Percentiles rank a stretch among this genome's conserved stretches.
phyloP scores from a whole-genome alignment of 2,888 invertebrate species.

The Dasysyrphus albostriatus region DNA sequence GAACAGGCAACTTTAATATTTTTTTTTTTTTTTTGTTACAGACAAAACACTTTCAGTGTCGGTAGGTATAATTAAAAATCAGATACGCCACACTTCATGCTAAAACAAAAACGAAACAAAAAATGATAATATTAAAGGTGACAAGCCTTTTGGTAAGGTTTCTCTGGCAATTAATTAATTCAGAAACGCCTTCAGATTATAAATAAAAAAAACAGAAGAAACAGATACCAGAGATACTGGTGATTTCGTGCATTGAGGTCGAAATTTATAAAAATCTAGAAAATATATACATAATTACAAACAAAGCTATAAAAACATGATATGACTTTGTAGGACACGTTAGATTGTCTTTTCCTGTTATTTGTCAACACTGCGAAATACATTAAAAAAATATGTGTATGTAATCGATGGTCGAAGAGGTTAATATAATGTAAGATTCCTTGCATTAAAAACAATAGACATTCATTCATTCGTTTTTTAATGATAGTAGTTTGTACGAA shows the following conservation, averaged over 20 bases:
- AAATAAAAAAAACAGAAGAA: neutral
- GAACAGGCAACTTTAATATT: constrained; percentile 37
- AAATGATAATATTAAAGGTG: constrained; percentile 48
- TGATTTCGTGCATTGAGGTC: constrained; percentile 67
- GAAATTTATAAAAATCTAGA: constrained; percentile 57
- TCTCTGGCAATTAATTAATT: constrained; percentile 59
- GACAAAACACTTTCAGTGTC: constrained; percentile 25
- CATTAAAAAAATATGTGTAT: neutral
- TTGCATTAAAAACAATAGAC: no score
- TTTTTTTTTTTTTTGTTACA: neutral
- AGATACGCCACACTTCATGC: constrained; percentile 28
- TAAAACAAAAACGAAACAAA: neutral
- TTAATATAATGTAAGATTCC: no score
- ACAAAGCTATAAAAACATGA: neutral
- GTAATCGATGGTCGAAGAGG: no score
- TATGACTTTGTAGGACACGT: constrained; percentile 53
- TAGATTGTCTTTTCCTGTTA: constrained; percentile 47
- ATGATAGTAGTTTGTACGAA: no score
- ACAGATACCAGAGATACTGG: constrained; percentile 15
- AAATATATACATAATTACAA: neutral
- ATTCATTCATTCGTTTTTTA: no score
- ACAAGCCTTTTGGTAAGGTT: constrained; percentile 54
- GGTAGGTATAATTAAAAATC: constrained; percentile 44
- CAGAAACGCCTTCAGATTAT: constrained; percentile 28
- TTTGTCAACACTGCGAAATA: constrained; percentile 12